Evolutionary conservation across 2,797 vertebrate genomes (phyloP).

Genomic region (Tauraco hartlaubi): DNA sequence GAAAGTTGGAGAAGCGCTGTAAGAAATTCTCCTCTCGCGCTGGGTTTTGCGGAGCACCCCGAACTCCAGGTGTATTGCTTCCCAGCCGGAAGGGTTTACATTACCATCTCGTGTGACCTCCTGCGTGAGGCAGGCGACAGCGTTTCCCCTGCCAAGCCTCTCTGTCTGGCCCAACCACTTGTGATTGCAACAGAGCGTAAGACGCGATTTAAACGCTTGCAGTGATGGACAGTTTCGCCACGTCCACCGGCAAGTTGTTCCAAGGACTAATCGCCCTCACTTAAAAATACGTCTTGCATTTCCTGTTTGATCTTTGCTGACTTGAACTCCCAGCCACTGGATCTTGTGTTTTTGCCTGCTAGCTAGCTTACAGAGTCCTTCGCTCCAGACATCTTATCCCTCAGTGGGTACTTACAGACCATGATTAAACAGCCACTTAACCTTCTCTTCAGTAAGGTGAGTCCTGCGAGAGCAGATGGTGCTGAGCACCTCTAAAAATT

Average conservation of each 20-base stretch:
- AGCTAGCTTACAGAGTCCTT: not conserved
- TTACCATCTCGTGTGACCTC: fast-evolving
- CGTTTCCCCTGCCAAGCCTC: not conserved
- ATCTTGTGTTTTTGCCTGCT: not conserved
- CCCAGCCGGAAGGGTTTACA: not conserved
- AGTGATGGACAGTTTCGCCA: not conserved
- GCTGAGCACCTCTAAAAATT: constrained; percentile 63
- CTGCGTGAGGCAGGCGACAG: fast-evolving
- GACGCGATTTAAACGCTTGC: not conserved
- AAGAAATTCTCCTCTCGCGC: fast-evolving
- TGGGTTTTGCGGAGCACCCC: not conserved
- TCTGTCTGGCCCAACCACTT: not conserved
- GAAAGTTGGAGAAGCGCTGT: not conserved
- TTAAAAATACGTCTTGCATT: not conserved
- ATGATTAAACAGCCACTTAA: constrained; percentile 71
- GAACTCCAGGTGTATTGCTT: not conserved
- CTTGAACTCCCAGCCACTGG: not conserved
- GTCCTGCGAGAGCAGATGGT: constrained; percentile 57
- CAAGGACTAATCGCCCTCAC: constrained; percentile 33
- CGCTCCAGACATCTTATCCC: constrained; percentile 53
- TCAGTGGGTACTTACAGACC: constrained; percentile 58
- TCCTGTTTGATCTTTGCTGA: constrained; percentile 32
- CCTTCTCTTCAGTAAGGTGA: constrained; percentile 58
- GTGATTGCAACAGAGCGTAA: not conserved
- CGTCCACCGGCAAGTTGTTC: not conserved